Percentiles rank a stretch among this genome's conserved stretches.
phyloP scores from a whole-genome alignment of 2,888 invertebrate species.

The Heteromurus nitidus region DNA sequence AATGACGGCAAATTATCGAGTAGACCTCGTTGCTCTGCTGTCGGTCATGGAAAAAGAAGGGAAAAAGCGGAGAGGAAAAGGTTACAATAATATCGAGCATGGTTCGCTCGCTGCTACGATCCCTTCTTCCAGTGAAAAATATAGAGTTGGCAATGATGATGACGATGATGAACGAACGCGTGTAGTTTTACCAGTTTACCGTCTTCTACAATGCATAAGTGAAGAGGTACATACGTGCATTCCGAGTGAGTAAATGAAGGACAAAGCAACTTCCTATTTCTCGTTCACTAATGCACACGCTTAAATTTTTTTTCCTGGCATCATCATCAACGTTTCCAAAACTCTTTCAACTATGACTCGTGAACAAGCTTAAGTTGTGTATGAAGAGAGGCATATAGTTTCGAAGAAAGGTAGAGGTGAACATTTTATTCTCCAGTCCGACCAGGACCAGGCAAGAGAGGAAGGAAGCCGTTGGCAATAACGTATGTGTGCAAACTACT shows the following conservation, averaged over 20 bases:
- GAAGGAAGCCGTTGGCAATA: constrained; percentile 50
- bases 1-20: too few species aligned
- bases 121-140: too few species aligned
- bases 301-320: not conserved
- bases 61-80: too few species aligned
- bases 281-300: not conserved
- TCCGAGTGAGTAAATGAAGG: not conserved
- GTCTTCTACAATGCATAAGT: constrained; percentile 2
- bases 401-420: not conserved
- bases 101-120: too few species aligned
- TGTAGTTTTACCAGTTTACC: constrained; percentile 14
- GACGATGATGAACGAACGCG: constrained; percentile 6
- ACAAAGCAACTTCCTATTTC: not conserved
- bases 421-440: constrained; percentile 7
- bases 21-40: constrained; percentile 2
- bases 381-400: not conserved
- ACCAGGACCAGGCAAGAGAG: constrained; percentile 6
- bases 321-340: not conserved
- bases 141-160: too few species aligned
- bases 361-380: not conserved
- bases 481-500: constrained; percentile 15
- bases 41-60: too few species aligned
- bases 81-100: not conserved
- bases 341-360: not conserved
- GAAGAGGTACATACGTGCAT: not conserved